Evolutionary conservation across 2,888 invertebrate species (phyloP), one percentile per base, ranked within the genome.

Genomic region (Hemicrepidius hirtus): DNA sequence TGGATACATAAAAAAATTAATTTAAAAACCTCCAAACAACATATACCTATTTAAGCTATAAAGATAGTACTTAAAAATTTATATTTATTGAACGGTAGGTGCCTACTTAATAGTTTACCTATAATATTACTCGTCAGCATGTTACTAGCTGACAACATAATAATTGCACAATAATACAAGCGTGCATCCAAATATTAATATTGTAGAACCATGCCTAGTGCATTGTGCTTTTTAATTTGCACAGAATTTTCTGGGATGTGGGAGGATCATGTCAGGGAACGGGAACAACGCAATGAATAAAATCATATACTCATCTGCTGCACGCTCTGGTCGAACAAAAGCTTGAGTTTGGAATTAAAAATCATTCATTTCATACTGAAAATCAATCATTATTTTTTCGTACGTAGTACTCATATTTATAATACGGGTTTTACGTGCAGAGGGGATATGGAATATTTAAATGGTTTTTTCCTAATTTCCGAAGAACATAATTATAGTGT

Each of bases 361-460:
- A 86, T 85, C 85, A 84, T 85, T 84, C 84, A 83, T 84, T 84
- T 84, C 83, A 83, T 84, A 79, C 77, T 82, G 83, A 82, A 83
- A 85, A 85, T 85, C 85, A 85, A 85, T 85, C 84, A 85, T 68
- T 68, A 57, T 37, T 16, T 37, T 16, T 57, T n/a, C 37, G 40
- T 57, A 40, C 57, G 46, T 5, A 44, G n/a, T 44, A 18, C 46
- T n/a, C 41, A 13, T 2, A 6, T 37, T 37, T 24, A 24, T 24
- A 24, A 24, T 24, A 24, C 24, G 5, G 24, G 32, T 5, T 32
- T 32, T 32, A 9, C 7, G 32, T 9, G 9, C 9, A 32, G 9
- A 1, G 32, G 32, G 32, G 9, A 9, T 5, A 32, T 6, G 1
- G 9, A 5, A 32, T 1, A 32, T 32, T 32, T 32, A 24, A n/a